These are phyloP conservation scores for Mormoops blainvillei DNA, from an alignment of 2,113 vertebrate species.

Conservation along the genomic window DNA sequence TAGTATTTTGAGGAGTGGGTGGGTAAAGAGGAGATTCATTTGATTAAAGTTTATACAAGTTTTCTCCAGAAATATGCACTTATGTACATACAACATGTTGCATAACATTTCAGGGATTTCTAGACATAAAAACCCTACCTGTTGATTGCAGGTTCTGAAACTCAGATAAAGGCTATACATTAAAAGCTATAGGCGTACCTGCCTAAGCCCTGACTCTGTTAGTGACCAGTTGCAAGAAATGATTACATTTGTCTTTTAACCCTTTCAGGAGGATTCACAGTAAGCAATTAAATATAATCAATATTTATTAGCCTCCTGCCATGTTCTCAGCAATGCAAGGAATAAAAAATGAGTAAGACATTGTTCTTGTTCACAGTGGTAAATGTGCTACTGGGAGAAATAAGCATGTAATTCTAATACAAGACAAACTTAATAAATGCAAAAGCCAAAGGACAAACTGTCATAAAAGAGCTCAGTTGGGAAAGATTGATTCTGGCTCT, in stretches of 20 bases:
- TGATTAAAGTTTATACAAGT: not conserved
- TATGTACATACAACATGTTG: not conserved
- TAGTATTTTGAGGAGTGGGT: not conserved
- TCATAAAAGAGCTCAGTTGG: not conserved
- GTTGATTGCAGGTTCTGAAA: not conserved
- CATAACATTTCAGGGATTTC: not conserved
- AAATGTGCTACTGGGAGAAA: not conserved
- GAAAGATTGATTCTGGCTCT: not conserved
- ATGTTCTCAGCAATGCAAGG: not conserved
- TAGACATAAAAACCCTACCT: not conserved
- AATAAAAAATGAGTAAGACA: not conserved
- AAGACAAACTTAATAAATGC: not conserved
- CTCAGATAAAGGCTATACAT: not conserved
- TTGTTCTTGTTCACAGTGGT: not conserved
- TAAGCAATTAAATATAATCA: not conserved
- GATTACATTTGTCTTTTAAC: not conserved
- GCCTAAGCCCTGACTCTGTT: not conserved
- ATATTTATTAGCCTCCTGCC: not conserved
- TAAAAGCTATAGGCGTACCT: not conserved
- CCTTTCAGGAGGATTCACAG: not conserved
- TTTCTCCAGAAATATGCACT: not conserved
- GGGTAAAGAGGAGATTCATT: not conserved
- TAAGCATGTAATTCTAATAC: not conserved
- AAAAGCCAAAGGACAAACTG: not conserved
- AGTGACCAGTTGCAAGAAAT: not conserved